Evolutionary conservation across 2,113 vertebrate genomes (phyloP), one percentile per base, ranked within the genome.

Genomic region (Deroptyus accipitrinus): DNA sequence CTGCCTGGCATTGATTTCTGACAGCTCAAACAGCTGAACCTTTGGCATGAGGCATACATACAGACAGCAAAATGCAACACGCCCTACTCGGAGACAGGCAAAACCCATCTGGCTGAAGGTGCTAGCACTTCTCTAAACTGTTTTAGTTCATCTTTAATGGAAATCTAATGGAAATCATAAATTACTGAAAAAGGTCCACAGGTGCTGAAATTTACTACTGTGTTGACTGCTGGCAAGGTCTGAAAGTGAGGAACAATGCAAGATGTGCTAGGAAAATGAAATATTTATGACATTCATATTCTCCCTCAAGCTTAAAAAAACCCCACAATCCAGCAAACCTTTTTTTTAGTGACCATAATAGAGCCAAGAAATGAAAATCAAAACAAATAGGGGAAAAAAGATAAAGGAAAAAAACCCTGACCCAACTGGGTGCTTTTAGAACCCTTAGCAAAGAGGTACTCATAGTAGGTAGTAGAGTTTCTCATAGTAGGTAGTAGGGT

Each of bases 151-250:
- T 97, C 96, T 97, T 92, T 97, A 98, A 98, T 97, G 96, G 97
- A 97, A 98, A 98, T 98, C 96, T 98, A 98, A 98, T 98, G 97
- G 98, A 98, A 98, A 98, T 96, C 97, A 92, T 98, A 98, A 98
- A 98, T 98, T 98, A 97, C 97, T 20, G 33, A 89, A 97, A 97
- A 96, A 94, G 95, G 96, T 97, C 94, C 95, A 93, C 97, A 97
- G 97, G 97, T 98, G 97, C 96, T 97, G 97, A 97, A 98, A 98
- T 98, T 98, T 97, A 97, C 97, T 96, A 97, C 97, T 96, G 96
- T 97, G 97, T 95, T 97, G 97, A 98, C 97, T 98, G 96, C 97
- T 96, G 95, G 97, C 92, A 96, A 96, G 94, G 96, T 88, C 96
- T 97, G 97, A 97, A 94, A 97, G 95, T 92, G 81, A 97, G 80